A percentile compares a stretch with the other conserved stretches of the same genome.
phyloP scores from a whole-genome alignment of 2,113 vertebrate genomes.

The Tragulus kanchil region DNA sequence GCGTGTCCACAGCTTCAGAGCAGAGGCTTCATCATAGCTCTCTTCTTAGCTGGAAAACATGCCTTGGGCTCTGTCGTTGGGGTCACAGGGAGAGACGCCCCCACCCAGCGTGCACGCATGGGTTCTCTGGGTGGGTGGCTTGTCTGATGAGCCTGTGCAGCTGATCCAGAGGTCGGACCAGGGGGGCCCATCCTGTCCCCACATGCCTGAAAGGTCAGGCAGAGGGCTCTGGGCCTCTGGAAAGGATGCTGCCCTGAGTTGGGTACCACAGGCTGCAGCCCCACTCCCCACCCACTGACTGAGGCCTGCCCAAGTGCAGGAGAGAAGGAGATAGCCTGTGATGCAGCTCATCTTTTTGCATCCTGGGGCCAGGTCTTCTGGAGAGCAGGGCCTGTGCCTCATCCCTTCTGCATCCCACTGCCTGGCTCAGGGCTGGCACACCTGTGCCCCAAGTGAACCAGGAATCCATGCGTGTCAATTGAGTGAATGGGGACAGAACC shows the following conservation, averaged over 20 bases:
- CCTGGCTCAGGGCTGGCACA: neutral
- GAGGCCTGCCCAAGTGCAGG: neutral
- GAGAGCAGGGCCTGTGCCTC: neutral
- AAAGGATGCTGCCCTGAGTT: neutral
- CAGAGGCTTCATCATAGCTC: slow-evolving; percentile 51
- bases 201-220: neutral
- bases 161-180: neutral
- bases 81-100: neutral
- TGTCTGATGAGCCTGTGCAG: no score
- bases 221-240: neutral
- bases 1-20: slow-evolving; percentile 16
- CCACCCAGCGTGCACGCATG: neutral
- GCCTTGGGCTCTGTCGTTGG: slow-evolving; percentile 45
- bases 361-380: neutral
- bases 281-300: neutral
- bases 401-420: rapidly evolving
- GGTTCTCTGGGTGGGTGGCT: rapidly evolving
- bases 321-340: neutral
- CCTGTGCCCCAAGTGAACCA: neutral
- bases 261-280: neutral
- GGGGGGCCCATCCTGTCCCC: neutral
- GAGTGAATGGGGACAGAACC: neutral
- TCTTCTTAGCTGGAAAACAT: neutral
- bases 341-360: neutral
- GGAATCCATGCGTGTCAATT: rapidly evolving